These are phyloP conservation scores for Rhagonycha fulva DNA, from an alignment of 2,888 invertebrate genomes.

Conservation along the genomic window DNA sequence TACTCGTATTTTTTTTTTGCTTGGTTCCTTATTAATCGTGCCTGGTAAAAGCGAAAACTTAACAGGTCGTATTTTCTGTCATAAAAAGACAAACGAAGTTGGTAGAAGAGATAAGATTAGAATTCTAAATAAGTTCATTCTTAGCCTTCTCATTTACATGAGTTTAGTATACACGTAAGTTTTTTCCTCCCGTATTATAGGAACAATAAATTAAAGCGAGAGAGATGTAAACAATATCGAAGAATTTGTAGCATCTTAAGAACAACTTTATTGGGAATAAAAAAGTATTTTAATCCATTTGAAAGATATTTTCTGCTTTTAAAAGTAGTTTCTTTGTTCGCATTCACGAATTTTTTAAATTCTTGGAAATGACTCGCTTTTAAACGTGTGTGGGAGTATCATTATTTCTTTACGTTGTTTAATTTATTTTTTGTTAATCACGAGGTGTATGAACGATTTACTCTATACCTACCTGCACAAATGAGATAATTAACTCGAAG, in stretches of 20 bases:
- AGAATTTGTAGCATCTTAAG: slow-evolving; percentile 27
- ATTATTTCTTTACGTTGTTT: slow-evolving; percentile 7
- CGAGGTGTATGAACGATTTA: neutral
- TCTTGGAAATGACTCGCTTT: slow-evolving; percentile 17
- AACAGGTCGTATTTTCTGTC: slow-evolving; percentile 9
- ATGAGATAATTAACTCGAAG: neutral
- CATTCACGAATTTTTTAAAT: slow-evolving; percentile 28
- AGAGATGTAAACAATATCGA: slow-evolving; percentile 10
- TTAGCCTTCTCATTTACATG: slow-evolving; percentile 5
- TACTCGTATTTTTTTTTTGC: neutral
- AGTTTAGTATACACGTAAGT: slow-evolving; percentile 10
- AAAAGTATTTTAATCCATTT: slow-evolving; percentile 31
- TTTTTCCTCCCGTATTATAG: neutral
- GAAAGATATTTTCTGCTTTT: slow-evolving; percentile 28
- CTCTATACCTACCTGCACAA: neutral
- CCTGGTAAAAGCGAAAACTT: neutral
- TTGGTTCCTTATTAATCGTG: neutral
- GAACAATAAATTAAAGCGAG: neutral
- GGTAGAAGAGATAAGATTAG: slow-evolving; percentile 31
- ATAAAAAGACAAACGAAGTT: slow-evolving; percentile 32
- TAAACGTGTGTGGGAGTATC: slow-evolving; percentile 9
- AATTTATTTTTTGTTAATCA: neutral
- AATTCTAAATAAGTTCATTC: slow-evolving; percentile 32
- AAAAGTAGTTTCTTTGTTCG: slow-evolving; percentile 23
- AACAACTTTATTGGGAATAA: slow-evolving; percentile 33